Evolutionary conservation across 2,888 invertebrate genomes (phyloP).

Genomic region (Drosophila gaucha): DNA sequence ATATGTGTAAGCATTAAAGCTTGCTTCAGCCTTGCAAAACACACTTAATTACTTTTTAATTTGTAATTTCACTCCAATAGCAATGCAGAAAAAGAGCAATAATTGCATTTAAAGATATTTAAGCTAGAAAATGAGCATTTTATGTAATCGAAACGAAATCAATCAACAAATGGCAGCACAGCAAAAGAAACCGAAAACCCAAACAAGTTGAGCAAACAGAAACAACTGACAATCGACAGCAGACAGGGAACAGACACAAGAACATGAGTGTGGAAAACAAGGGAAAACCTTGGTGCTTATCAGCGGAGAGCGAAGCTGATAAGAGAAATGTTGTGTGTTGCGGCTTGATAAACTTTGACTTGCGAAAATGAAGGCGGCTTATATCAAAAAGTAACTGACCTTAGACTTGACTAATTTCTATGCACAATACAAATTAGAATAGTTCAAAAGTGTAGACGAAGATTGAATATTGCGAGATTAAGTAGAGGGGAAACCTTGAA

Average conservation of each 20-base stretch:
- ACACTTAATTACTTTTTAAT: no score
- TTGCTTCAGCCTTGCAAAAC: background rate
- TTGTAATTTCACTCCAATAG: constrained; percentile 12
- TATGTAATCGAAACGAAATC: constrained; percentile 24
- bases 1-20: background rate
- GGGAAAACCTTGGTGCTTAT: constrained; percentile 34
- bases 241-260: constrained; percentile 17
- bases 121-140: constrained; percentile 22
- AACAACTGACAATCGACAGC: constrained; percentile 30
- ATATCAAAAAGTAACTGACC: constrained; percentile 14
- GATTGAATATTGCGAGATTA: background rate
- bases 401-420: background rate
- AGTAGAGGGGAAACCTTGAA: background rate
- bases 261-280: constrained; percentile 2
- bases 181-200: constrained; percentile 11
- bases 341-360: constrained; percentile 35
- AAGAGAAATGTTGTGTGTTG: constrained; percentile 18
- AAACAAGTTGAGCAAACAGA: constrained; percentile 16
- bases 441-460: background rate
- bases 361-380: constrained; percentile 27
- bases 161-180: constrained; percentile 38
- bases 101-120: constrained; percentile 52
- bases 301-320: constrained; percentile 31
- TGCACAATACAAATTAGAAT: constrained; percentile 1
- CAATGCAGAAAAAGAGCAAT: constrained; percentile 5